These are phyloP conservation scores for Eupithecia pulchellata DNA, from an alignment of 2,888 invertebrate genomes.

Conservation along the genomic window DNA sequence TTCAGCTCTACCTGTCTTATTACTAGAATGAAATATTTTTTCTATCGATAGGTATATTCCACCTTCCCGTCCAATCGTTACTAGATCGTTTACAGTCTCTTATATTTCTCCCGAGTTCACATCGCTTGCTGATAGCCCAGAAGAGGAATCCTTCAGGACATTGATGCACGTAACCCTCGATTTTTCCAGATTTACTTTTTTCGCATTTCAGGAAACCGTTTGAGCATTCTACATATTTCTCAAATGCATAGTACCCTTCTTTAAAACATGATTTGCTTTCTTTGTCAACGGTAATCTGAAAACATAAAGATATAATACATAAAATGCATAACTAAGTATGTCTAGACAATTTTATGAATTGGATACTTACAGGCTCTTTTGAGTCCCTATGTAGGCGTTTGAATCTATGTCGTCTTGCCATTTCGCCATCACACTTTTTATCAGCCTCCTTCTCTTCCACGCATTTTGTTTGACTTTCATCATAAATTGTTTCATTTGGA, in stretches of 20 bases:
- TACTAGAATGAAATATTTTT: constrained; percentile 76
- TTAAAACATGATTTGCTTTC: constrained; percentile 86
- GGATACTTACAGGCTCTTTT: constrained; percentile 85
- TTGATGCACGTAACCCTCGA: constrained; percentile 89
- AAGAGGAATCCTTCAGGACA: constrained; percentile 91
- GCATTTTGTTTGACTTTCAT: constrained; percentile 90
- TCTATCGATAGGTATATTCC: constrained; percentile 85
- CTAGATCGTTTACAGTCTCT: constrained; percentile 84
- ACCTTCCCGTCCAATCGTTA: constrained; percentile 76
- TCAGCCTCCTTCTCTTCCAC: constrained; percentile 86
- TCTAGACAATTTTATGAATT: neutral
- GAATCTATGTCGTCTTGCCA: constrained; percentile 82
- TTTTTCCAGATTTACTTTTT: constrained; percentile 71
- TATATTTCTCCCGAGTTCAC: constrained; percentile 87
- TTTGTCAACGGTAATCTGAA: constrained; percentile 87
- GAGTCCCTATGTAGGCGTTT: constrained; percentile 81
- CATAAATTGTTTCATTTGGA: constrained; percentile 91
- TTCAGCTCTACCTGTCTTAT: constrained; percentile 27
- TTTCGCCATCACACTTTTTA: constrained; percentile 85
- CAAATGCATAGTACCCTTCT: constrained; percentile 89
- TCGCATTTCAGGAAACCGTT: constrained; percentile 90
- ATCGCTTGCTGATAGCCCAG: constrained; percentile 91
- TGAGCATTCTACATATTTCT: constrained; percentile 87
- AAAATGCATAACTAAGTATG: neutral
- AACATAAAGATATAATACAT: constrained; percentile 40